Conservation (phyloP, 2,113 vertebrate species). For the Phaethornis superciliosus region DNA sequence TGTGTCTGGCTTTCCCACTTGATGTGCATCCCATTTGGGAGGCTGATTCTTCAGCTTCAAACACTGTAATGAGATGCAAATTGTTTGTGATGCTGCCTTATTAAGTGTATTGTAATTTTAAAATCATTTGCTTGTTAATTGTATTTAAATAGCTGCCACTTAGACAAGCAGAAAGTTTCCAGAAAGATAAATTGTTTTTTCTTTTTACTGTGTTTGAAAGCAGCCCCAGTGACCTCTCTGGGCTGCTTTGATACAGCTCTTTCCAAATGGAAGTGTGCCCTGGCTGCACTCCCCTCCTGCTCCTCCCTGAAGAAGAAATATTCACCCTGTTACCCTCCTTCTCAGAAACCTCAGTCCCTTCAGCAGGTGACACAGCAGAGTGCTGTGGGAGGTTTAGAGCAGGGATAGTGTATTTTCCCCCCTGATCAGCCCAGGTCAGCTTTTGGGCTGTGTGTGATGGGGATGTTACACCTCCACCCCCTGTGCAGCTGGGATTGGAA, state of each 20-base stretch:
- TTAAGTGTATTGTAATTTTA: conserved; percentile 76
- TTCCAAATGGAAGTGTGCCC: not conserved
- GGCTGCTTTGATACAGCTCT: conserved; percentile 45
- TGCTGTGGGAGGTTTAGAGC: not conserved
- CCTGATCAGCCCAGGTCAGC: not conserved
- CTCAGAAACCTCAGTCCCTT: accelerated
- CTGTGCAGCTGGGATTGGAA: not conserved
- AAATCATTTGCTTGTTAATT: conserved; percentile 79
- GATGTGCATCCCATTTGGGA: not conserved
- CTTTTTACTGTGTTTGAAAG: conserved; percentile 44
- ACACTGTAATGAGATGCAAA: conserved; percentile 69
- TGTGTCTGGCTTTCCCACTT: not conserved
- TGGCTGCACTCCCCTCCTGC: not conserved
- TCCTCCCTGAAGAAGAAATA: not conserved
- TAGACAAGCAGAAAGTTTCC: conserved; percentile 66
- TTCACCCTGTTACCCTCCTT: not conserved
- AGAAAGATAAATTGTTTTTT: conserved; percentile 40
- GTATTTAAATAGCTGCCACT: conserved; percentile 74
- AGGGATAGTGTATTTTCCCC: not conserved
- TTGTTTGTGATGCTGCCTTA: conserved; percentile 68
- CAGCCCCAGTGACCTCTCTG: conserved; percentile 46
- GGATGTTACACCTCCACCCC: not conserved
- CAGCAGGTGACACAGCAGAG: not conserved
- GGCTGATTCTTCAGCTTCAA: conserved; percentile 49
- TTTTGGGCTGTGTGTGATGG: accelerated